Evolutionary conservation across 2,888 invertebrate genomes (phyloP), one percentile per base, ranked within the genome.

Genomic region (Halictus quadricinctus): DNA sequence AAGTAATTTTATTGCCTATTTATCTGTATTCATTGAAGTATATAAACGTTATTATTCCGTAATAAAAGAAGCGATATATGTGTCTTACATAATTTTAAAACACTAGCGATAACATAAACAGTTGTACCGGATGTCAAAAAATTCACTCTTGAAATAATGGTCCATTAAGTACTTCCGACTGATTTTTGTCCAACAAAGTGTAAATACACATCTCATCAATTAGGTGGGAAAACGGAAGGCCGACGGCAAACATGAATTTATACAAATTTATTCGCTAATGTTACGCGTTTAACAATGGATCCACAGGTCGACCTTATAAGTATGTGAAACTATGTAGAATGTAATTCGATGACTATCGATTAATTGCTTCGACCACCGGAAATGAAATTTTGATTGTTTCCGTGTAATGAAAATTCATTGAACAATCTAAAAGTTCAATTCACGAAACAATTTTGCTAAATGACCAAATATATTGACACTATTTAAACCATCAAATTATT

Each of bases 291-390:
- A n/a, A 2, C 12, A 70, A 18, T 29, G 36, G 36, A 36, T 36
- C 36, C 36, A 36, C 36, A 36, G 36, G 36, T 36, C 36, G 25
- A n/a, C 3, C 8, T 76, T 41, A 76, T 84, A 79, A 76, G 72
- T 79, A 84, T 84, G 72, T 15, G 72, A 12, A 13, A 29, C 29
- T 29, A 29, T 29, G 29, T 29, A 29, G n/a, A 1, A n/a, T 48
- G 15, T 72, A 29, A 41, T 48, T 36, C 46, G 36, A 15, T 13
- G 13, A 29, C 7, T 10, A 36, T 21, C 10, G 12, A 21, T 18
- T 80, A 76, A 73, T 76, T 5, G n/a, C 5, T 25, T 72, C 43
- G 13, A 3, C 2, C 43, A 41, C 13, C 64, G 54, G 64, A 81
- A 72, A 76, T 46, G 6, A 15, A 25, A n/a, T 36, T 58, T 76